phyloP scores from a whole-genome alignment of 2,113 vertebrate genomes.

The Cyprinodon variegatus region DNA sequence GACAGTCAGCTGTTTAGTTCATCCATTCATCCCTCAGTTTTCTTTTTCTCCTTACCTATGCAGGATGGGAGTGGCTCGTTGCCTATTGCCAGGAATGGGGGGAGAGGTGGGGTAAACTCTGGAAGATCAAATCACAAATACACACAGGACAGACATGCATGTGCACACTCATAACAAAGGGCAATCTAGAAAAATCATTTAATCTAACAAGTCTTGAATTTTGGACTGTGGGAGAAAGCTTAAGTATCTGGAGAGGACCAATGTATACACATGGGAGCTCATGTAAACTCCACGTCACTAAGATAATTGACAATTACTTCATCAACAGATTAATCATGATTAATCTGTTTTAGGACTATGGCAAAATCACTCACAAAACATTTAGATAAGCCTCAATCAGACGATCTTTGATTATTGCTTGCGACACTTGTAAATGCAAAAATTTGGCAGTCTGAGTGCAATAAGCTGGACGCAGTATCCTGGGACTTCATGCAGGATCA shows the following conservation, averaged over 20 bases:
- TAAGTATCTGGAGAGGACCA: not conserved
- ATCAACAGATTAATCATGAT: no score
- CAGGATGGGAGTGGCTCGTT: not conserved
- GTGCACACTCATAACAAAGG: not conserved
- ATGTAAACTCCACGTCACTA: no score
- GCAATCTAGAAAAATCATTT: not conserved
- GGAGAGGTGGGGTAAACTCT: not conserved
- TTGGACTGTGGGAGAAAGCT: not conserved
- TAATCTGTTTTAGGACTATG: no score
- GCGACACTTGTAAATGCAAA: not conserved
- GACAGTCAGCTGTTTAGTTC: no score
- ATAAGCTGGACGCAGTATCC: not conserved
- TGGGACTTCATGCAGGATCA: no score
- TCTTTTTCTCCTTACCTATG: no score
- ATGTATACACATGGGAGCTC: not conserved
- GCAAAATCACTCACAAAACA: not conserved
- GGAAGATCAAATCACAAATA: not conserved
- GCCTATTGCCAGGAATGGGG: not conserved
- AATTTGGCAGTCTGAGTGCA: not conserved
- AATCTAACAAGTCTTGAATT: not conserved
- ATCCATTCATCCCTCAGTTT: no score
- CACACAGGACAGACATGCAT: not conserved
- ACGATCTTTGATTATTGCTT: no score
- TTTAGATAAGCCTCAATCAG: not conserved
- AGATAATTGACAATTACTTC: no score